Percentiles rank a stretch among this genome's conserved stretches.
These are phyloP conservation scores for Papilio elwesi DNA, from an alignment of 2,888 invertebrate species.

Conservation along the genomic window DNA sequence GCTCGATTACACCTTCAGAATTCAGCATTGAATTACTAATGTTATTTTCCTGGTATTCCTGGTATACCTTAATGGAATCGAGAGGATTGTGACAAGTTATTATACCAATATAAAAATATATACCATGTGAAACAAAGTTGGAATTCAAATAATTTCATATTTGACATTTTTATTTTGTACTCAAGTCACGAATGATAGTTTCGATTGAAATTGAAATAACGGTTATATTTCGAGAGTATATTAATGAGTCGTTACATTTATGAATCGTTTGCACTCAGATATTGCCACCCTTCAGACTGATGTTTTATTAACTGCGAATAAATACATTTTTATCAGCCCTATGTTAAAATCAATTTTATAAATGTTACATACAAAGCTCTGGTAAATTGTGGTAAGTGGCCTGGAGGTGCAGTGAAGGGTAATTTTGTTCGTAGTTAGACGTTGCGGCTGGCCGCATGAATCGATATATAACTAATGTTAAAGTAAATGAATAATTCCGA, in stretches of 20 bases:
- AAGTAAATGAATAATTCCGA: slow-evolving; percentile 7
- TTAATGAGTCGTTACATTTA: background rate
- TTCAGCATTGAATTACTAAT: slow-evolving; percentile 6
- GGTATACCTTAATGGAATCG: background rate
- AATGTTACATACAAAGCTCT: slow-evolving; percentile 5
- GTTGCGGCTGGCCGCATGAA: background rate
- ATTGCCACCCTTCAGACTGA: background rate
- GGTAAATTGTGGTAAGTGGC: slow-evolving; percentile 2
- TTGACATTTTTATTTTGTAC: too few relatives aligned
- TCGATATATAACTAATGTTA: background rate
- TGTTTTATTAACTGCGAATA: background rate
- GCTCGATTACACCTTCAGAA: background rate
- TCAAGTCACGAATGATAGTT: too few relatives aligned
- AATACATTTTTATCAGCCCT: background rate
- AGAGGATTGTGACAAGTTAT: background rate
- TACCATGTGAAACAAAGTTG: too few relatives aligned
- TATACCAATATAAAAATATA: too few relatives aligned
- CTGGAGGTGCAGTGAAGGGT: background rate
- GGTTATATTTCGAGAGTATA: too few relatives aligned
- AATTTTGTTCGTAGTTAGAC: background rate
- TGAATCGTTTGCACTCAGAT: background rate
- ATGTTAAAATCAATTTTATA: background rate
- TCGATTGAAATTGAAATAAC: too few relatives aligned
- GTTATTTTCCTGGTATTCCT: background rate
- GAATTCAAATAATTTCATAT: too few relatives aligned